Conservation (phyloP, 2,113 vertebrate genomes). For the Eudorcas thomsonii region DNA sequence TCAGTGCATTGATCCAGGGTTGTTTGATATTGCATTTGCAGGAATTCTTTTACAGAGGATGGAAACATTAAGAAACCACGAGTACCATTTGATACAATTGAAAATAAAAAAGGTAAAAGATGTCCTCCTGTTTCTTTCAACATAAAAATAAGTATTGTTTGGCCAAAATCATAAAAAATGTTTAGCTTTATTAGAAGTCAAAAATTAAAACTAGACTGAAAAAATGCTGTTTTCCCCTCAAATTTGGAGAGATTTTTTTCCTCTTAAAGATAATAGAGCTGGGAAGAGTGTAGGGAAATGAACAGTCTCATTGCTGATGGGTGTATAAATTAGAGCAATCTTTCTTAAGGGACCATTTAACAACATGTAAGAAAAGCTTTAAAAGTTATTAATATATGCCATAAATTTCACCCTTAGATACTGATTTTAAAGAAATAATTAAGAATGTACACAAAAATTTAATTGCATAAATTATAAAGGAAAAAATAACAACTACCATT, state of each 20-base stretch:
- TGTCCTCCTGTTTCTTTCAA: not conserved
- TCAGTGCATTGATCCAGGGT: slow-evolving; percentile 57
- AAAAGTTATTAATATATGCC: not conserved
- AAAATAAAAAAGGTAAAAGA: slow-evolving; percentile 77
- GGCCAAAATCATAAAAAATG: not conserved
- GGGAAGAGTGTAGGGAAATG: not conserved
- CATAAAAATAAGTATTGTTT: not conserved
- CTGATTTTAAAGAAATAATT: not conserved
- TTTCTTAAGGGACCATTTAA: not conserved
- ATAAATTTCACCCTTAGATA: not conserved
- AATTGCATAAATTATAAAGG: not conserved
- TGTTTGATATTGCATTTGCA: slow-evolving; percentile 74
- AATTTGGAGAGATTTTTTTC: not conserved
- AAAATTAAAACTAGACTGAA: not conserved
- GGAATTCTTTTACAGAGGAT: slow-evolving; percentile 72
- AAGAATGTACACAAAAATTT: not conserved
- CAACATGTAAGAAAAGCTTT: not conserved
- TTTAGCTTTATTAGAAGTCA: not conserved
- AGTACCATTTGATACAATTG: slow-evolving; percentile 39
- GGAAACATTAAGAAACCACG: slow-evolving; percentile 54
- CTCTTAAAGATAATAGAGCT: not conserved
- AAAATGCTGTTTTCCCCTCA: not conserved
- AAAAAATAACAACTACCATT: not conserved
- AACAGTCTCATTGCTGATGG: not conserved
- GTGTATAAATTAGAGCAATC: not conserved